Evolutionary conservation across 2,113 vertebrate species (phyloP).

Genomic region (Scatophagus argus): DNA sequence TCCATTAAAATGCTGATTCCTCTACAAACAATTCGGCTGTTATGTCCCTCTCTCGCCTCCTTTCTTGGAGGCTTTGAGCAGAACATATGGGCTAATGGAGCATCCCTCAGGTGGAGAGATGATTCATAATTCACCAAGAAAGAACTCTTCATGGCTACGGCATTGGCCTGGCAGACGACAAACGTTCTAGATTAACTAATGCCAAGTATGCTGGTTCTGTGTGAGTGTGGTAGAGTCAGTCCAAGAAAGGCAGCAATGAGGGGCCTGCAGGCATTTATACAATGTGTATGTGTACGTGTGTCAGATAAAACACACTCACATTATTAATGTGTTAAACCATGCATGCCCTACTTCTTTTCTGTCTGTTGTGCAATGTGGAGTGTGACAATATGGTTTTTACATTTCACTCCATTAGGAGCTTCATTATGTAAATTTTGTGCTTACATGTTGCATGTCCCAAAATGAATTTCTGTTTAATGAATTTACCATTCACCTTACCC

Average conservation of each 20-base stretch:
- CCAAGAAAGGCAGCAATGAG: conserved; percentile 33
- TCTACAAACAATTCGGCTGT: not conserved
- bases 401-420: not conserved
- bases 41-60: not conserved
- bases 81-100: conserved; percentile 11
- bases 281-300: not conserved
- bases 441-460: not conserved
- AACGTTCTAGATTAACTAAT: conserved; percentile 27
- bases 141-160: not conserved
- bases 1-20: not conserved
- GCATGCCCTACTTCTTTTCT: conserved; percentile 39
- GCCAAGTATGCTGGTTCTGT: not conserved
- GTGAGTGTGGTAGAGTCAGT: not conserved
- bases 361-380: not conserved
- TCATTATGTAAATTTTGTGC: not conserved
- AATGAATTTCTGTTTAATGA: not conserved
- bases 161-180: not conserved
- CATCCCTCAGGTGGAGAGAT: not conserved
- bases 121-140: conserved; percentile 17
- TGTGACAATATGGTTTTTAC: not conserved
- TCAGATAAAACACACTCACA: conserved; percentile 7
- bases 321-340: conserved; percentile 39
- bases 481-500: not conserved
- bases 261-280: not conserved
- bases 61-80: conserved; percentile 6